Base-by-base conservation (phyloP, 2,888 invertebrate species). In the Luffia ferchaultella region DNA sequence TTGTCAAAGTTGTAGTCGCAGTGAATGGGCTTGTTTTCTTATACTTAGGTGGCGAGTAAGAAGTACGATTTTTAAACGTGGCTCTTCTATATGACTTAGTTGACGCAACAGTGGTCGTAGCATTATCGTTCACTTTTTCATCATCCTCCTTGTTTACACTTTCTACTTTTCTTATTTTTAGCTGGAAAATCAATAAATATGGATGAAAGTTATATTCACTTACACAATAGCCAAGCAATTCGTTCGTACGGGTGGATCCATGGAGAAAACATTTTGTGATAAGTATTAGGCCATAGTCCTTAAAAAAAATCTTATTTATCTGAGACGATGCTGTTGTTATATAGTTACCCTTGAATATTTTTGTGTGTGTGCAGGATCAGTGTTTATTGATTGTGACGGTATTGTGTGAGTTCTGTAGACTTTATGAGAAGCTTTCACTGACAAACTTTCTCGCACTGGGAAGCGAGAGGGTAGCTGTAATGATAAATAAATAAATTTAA, bases 381-480 rank as follows among this genome's bases (percentile, higher is more conserved):
- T 74, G 61, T 68, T 68, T 64, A 71, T 71, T 54, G 73, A 65
- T 62, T 75, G 76, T 71, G 70, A 61, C 63, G 78, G 64, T 61
- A 74, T 62, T 61, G 73, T 67, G 64, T 72, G 71, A 52, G 78
- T 74, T 63, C 76, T 78, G 61, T 71, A 73, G 61, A 79, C 71
- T 70, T 74, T 80, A 65, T 84, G 78, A 67, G 85, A 80, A 70
- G 77, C 78, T 76, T 70, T 84, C 73, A 77, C 71, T 72, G 79
- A 72, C 69, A 83, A 76, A 72, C 75, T 82, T 78, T 83, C 83
- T 60, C 67, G 67, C 58, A 60, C 54, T 58, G 75, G 72, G 80
- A 80, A 80, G 75, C 67, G 73, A 62, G 66, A 58, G 67, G 71
- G 73, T 76, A 78, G 80, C 82, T 83, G 82, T 73, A 83, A 78